Evolutionary conservation across 1,140 invertebrate species (phyloP), one percentile per base, ranked within the genome.

Genomic region (Acyrthosiphon pisum): DNA sequence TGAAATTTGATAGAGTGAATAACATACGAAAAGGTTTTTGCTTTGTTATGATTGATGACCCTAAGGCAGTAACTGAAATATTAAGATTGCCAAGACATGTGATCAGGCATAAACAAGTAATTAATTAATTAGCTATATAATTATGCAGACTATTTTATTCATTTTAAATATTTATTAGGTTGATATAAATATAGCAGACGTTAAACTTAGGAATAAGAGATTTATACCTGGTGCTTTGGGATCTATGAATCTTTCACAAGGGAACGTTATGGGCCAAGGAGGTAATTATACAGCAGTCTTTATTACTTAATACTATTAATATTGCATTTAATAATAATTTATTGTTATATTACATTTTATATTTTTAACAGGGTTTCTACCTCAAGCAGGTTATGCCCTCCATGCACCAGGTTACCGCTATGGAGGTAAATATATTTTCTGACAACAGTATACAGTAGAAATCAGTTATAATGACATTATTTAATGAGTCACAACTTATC

Each of bases 1-100:
- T 99, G 97, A 98, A 98, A 91, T 99, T 98, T 95, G 98, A 99
- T 95, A 99, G 99, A 95, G 97, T 97, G 95, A 99, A 99, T 96
- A 99, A 98, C 95, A 98, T 99, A 95, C 97, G 98, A 94, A 98
- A 99, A 96, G 98, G 97, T 93, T 99, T 99, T 96, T 99, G 98
- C 95, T 99, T 99, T 95, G 98, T 99, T 94, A 99, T 98, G 94
- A 99, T 99, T 95, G 98, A 99, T 95, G 98, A 98, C 81, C 98
- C 98, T 95, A 97, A 98, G 95, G 97, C 99, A 90, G 98, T 98
- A 18, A 98, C 98, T 95, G 97, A 98, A 94, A 96, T 99, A 50
- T 95, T 99, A 90, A 98, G 98, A 95, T 97, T 97, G 93, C 97
- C 98, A 7, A 99, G 98, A 95, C 98, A 99, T 95, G 98, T 97